Conservation (phyloP, 2,797 vertebrate species). For the Loris lydekkerianus region DNA sequence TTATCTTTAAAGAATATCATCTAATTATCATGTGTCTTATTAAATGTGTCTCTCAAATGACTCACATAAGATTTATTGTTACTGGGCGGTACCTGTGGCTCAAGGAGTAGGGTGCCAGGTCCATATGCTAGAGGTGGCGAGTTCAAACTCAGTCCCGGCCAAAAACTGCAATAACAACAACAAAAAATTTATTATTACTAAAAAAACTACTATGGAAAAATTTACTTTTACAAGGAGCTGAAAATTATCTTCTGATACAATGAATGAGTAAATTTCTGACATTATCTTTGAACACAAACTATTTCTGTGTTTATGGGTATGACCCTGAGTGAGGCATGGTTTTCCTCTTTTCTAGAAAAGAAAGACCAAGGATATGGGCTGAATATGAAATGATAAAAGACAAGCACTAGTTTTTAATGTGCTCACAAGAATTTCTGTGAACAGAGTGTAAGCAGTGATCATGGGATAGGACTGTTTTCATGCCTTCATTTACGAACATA, state of each 20-base stretch:
- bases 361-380: neutral
- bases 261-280: neutral
- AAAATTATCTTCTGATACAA: neutral
- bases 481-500: neutral
- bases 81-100: too few relatives aligned
- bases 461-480: neutral
- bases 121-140: too few relatives aligned
- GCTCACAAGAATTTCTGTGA: neutral
- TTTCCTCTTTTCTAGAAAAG: slow-evolving; percentile 24
- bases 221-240: neutral
- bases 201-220: neutral
- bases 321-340: neutral
- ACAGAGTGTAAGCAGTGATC: neutral
- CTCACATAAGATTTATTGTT: neutral
- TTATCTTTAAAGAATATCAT: neutral
- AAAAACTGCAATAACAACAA: too few relatives aligned
- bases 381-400: neutral
- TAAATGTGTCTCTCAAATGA: neutral
- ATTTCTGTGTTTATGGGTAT: neutral
- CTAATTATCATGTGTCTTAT: slow-evolving; percentile 37
- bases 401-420: neutral
- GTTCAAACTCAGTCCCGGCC: too few relatives aligned
- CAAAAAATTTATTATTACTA: neutral
- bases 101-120: too few relatives aligned
- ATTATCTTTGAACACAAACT: neutral